Evolutionary conservation across 2,888 invertebrate genomes (phyloP).

Genomic region (Lacanobia wlatinum): DNA sequence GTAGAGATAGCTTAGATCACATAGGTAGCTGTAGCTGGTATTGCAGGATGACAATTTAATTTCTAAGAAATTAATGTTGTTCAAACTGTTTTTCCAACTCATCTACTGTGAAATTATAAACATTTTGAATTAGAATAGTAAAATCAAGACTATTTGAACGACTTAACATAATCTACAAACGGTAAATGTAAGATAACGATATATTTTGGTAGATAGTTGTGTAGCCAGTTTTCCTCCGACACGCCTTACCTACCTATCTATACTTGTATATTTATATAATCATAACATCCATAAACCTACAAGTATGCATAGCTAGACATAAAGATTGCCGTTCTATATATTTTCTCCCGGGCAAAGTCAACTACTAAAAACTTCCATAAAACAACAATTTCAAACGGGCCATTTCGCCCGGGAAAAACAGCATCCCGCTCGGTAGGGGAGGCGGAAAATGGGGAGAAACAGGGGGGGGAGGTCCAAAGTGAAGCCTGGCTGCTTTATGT

Average conservation of each 20-base stretch:
- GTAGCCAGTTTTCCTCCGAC: constrained; percentile 1
- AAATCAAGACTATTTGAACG: not conserved
- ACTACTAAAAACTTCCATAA: constrained; percentile 91
- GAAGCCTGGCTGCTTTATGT: constrained; percentile 88
- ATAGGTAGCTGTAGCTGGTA: not conserved
- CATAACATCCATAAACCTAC: constrained; percentile 51
- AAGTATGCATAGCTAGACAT: constrained; percentile 71
- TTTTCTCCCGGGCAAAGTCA: constrained; percentile 88
- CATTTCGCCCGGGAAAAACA: constrained; percentile 90
- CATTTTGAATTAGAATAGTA: not conserved
- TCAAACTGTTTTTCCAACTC: not conserved
- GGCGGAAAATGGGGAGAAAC: constrained; percentile 63
- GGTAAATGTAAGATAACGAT: too few relatives aligned
- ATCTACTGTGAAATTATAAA: not conserved
- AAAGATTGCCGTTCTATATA: constrained; percentile 86
- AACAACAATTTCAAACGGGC: constrained; percentile 91
- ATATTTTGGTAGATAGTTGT: too few relatives aligned
- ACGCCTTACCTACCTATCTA: not conserved
- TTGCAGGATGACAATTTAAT: too few relatives aligned
- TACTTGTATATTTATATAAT: constrained; percentile 12
- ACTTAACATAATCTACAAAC: too few relatives aligned
- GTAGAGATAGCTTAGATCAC: constrained; percentile 8
- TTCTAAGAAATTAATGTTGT: not conserved
- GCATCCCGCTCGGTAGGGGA: constrained; percentile 82
- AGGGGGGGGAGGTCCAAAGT: constrained; percentile 80